phyloP scores from a whole-genome alignment of 2,888 invertebrate species.

The Taenaris catops region DNA sequence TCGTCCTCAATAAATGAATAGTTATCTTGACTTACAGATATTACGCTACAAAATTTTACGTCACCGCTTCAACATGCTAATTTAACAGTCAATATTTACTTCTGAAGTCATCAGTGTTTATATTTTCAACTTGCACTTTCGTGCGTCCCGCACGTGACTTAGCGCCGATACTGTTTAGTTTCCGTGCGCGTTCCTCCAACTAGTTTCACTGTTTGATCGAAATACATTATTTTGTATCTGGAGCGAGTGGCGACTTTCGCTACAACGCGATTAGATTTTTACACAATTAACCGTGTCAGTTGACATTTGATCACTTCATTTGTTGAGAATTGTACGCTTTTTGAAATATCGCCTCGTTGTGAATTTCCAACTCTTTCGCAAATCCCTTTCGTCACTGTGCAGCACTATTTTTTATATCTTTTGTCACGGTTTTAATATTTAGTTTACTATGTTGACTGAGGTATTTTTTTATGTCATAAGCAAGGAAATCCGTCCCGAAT shows the following conservation, averaged over 20 bases:
- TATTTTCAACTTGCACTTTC: slow-evolving; percentile 22
- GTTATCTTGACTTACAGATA: no score
- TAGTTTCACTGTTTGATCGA: slow-evolving; percentile 62
- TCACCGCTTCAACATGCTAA: neutral
- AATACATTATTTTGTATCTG: slow-evolving; percentile 52
- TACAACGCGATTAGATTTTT: slow-evolving; percentile 30
- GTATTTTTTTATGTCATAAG: slow-evolving; percentile 1
- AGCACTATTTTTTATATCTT: slow-evolving; percentile 10
- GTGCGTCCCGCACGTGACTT: slow-evolving; percentile 17
- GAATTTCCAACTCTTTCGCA: slow-evolving; percentile 11
- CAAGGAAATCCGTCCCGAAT: no score
- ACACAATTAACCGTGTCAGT: slow-evolving; percentile 23
- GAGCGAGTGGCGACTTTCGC: slow-evolving; percentile 55
- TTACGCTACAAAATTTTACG: no score
- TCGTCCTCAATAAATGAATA: no score
- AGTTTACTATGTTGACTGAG: slow-evolving; percentile 2
- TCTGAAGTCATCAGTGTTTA: slow-evolving; percentile 16
- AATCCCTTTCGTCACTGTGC: slow-evolving; percentile 4
- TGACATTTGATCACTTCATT: slow-evolving; percentile 20
- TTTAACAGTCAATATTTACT: slow-evolving; percentile 1
- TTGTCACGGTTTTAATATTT: slow-evolving; percentile 11
- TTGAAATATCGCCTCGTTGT: slow-evolving; percentile 11
- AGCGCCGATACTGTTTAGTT: slow-evolving; percentile 35
- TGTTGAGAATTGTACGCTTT: slow-evolving; percentile 5
- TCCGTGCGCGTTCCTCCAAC: slow-evolving; percentile 41